Percentiles rank a stretch among this genome's conserved stretches.
Conservation (phyloP, 2,888 invertebrate species). For the Conchocele bisecta region DNA sequence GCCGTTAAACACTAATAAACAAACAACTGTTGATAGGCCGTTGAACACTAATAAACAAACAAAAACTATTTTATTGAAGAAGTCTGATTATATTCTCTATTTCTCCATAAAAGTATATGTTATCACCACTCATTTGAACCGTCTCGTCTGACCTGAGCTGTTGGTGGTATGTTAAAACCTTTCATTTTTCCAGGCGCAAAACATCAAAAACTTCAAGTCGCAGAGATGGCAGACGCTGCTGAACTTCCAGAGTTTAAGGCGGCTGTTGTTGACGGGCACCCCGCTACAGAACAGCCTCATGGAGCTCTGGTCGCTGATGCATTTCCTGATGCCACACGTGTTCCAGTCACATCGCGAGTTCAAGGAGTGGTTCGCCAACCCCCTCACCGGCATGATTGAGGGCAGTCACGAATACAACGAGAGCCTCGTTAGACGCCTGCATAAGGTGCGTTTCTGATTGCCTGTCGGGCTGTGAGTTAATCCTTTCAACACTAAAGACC, state of each 20-base stretch:
- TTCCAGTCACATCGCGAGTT: slow-evolving; percentile 90
- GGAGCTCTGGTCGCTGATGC: slow-evolving; percentile 98
- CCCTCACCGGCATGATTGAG: slow-evolving; percentile 97
- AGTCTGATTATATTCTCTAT: no score
- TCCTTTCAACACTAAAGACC: no score
- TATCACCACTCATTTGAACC: no score
- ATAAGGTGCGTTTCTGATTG: slow-evolving; percentile 90
- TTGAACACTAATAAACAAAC: no score
- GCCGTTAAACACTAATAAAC: no score
- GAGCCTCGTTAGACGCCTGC: slow-evolving; percentile 92
- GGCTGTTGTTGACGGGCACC: slow-evolving; percentile 92
- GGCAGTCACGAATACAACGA: slow-evolving; percentile 96
- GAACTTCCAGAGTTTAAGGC: slow-evolving; percentile 97
- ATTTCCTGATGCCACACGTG: slow-evolving; percentile 99
- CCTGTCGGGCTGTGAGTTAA: no score
- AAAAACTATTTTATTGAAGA: no score
- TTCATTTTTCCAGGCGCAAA: slow-evolving; percentile 90
- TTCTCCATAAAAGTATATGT: no score
- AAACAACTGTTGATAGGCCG: no score
- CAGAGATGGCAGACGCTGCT: slow-evolving; percentile 98
- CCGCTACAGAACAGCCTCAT: slow-evolving; percentile 99
- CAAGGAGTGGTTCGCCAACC: slow-evolving; percentile 99
- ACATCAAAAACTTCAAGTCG: slow-evolving; percentile 99
- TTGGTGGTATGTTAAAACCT: no score
- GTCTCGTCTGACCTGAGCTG: no score